Conservation (phyloP, 2,797 vertebrate genomes). For the Streptopelia turtur region DNA sequence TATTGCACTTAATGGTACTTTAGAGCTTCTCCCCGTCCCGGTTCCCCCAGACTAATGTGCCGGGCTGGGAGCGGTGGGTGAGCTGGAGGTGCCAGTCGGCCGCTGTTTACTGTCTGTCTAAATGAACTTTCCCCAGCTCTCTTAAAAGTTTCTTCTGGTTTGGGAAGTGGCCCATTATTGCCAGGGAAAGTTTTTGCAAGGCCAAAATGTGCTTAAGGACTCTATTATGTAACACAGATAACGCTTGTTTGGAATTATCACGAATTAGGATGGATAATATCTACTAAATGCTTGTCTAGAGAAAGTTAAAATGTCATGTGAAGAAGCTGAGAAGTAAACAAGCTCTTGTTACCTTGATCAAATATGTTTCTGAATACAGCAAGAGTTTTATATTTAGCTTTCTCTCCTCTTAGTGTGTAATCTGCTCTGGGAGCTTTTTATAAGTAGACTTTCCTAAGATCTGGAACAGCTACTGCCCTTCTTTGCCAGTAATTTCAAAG, state of each 20-base stretch:
- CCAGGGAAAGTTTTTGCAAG: constrained; percentile 58
- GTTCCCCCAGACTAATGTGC: background rate
- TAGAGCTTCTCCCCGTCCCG: background rate
- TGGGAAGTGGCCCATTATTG: constrained; percentile 4
- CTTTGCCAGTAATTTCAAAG: constrained; percentile 65
- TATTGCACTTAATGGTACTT: background rate
- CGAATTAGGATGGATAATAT: constrained; percentile 12
- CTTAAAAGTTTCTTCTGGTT: constrained; percentile 4
- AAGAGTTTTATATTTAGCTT: constrained; percentile 71
- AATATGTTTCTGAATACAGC: constrained; percentile 35
- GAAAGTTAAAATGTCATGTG: constrained; percentile 56
- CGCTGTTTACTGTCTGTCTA: constrained; percentile 26
- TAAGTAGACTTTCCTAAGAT: constrained; percentile 63
- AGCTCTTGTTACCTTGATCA: constrained; percentile 66
- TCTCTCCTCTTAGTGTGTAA: constrained; percentile 62
- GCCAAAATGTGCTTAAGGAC: constrained; percentile 45
- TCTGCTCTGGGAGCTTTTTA: constrained; percentile 71
- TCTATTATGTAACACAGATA: constrained; percentile 58
- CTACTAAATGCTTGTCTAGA: constrained; percentile 6
- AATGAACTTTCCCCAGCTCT: constrained; percentile 47
- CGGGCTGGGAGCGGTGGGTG: background rate
- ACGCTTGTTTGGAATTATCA: background rate
- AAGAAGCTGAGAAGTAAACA: constrained; percentile 60
- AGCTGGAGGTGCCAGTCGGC: constrained; percentile 5
- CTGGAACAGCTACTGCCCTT: constrained; percentile 58